These are phyloP conservation scores for Trissolcus brochymenae DNA, from an alignment of 2,888 invertebrate species.

Conservation along the genomic window DNA sequence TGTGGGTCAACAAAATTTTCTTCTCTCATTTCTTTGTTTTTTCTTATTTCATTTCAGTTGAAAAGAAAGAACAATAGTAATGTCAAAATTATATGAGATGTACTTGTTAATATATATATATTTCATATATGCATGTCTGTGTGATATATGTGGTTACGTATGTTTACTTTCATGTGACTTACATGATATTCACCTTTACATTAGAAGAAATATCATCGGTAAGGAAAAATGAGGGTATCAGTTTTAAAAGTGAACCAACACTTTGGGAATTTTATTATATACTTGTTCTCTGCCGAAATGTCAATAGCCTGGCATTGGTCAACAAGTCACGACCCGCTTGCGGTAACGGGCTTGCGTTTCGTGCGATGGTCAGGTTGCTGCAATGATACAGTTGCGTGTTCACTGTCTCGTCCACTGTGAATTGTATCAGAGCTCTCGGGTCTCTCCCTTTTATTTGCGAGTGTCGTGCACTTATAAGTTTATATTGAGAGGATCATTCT, in stretches of 20 bases:
- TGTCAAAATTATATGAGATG: too few species aligned
- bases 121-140: too few species aligned
- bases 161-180: too few species aligned
- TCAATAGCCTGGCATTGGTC: conserved; percentile 45
- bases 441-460: conserved; percentile 35
- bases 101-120: too few species aligned
- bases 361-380: conserved; percentile 41
- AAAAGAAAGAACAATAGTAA: too few species aligned
- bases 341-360: conserved; percentile 50
- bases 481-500: conserved; percentile 28
- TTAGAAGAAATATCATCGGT: too few species aligned
- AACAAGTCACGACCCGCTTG: conserved; percentile 52
- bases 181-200: conserved; percentile 10
- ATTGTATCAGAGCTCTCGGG: conserved; percentile 27
- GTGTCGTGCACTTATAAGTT: conserved; percentile 36
- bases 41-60: too few species aligned
- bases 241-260: conserved; percentile 19
- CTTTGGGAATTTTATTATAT: conserved; percentile 38
- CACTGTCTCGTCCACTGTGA: conserved; percentile 51
- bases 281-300: conserved; percentile 41
- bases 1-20: too few species aligned
- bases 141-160: too few species aligned
- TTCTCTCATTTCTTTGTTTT: background rate
- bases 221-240: too few species aligned
- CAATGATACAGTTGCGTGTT: conserved; percentile 46